These are phyloP conservation scores for Hippolais icterina DNA, from an alignment of 2,113 vertebrate genomes.

Conservation along the genomic window DNA sequence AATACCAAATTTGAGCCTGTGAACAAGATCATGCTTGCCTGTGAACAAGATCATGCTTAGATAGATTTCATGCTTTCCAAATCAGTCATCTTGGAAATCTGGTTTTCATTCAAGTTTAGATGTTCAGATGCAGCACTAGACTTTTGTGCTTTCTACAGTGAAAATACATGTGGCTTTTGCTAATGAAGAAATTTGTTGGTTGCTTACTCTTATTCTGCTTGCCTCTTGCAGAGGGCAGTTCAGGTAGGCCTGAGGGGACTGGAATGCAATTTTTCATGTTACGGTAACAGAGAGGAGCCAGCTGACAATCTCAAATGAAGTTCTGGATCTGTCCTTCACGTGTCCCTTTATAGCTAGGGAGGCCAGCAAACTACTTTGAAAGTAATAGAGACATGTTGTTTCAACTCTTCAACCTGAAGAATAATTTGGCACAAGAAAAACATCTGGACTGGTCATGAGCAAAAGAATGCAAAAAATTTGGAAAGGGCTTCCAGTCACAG, in stretches of 20 bases:
- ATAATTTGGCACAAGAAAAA: not conserved
- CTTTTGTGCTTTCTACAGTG: not conserved
- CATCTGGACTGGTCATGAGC: not conserved
- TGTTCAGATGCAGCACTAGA: not conserved
- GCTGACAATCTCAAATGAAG: not conserved
- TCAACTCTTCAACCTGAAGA: conserved; percentile 38
- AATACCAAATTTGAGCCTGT: not conserved
- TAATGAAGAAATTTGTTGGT: not conserved
- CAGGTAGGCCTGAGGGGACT: not conserved
- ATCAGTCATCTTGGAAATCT: not conserved
- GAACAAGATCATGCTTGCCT: not conserved
- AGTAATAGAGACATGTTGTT: not conserved
- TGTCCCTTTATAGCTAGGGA: not conserved
- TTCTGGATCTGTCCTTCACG: not conserved
- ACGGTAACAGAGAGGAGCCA: not conserved
- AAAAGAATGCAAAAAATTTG: conserved; percentile 23
- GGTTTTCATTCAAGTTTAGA: not conserved
- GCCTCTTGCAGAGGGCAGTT: not conserved
- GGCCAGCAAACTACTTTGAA: not conserved
- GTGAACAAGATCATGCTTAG: not conserved
- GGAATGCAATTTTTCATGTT: not conserved
- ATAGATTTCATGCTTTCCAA: not conserved
- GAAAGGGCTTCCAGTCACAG: not conserved
- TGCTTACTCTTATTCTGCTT: not conserved
- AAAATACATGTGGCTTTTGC: not conserved